A percentile compares a stretch with the other conserved stretches of the same genome.
These are phyloP conservation scores for Semnopithecus entellus DNA, from an alignment of 2,113 vertebrate species.

Conservation along the genomic window DNA sequence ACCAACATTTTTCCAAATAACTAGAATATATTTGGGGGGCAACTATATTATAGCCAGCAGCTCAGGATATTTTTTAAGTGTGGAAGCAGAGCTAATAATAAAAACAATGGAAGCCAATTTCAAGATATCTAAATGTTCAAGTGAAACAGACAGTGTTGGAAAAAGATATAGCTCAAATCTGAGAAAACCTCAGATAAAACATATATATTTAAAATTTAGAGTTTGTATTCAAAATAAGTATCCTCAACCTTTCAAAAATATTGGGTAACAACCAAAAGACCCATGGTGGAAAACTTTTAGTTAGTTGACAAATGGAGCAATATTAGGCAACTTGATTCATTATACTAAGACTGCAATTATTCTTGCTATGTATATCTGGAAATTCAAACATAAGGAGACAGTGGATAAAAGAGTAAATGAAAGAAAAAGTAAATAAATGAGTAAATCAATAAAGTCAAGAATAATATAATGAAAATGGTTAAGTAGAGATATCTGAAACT, in stretches of 20 bases:
- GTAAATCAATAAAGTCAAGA: neutral
- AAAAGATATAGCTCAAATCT: neutral
- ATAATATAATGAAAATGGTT: neutral
- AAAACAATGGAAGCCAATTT: neutral
- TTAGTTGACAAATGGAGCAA: neutral
- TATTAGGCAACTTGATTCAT: neutral
- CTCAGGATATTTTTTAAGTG: neutral
- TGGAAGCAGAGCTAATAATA: neutral
- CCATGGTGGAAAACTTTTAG: neutral
- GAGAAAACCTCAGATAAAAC: constrained; percentile 15
- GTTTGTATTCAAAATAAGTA: neutral
- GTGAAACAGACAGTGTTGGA: neutral
- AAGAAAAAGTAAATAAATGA: neutral
- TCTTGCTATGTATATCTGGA: neutral
- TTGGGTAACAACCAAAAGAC: neutral
- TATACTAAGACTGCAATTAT: neutral
- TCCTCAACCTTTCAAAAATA: neutral
- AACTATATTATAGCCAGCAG: neutral
- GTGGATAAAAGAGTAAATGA: neutral
- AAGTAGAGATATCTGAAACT: neutral
- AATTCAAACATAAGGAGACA: neutral
- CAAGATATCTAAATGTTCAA: neutral
- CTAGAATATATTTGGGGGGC: neutral
- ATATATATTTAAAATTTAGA: neutral
- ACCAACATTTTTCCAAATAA: neutral